Percentiles rank a stretch among this genome's conserved stretches.
Evolutionary conservation across 2,113 vertebrate genomes (phyloP).

Genomic region (Petrocephalus microphthalmus): DNA sequence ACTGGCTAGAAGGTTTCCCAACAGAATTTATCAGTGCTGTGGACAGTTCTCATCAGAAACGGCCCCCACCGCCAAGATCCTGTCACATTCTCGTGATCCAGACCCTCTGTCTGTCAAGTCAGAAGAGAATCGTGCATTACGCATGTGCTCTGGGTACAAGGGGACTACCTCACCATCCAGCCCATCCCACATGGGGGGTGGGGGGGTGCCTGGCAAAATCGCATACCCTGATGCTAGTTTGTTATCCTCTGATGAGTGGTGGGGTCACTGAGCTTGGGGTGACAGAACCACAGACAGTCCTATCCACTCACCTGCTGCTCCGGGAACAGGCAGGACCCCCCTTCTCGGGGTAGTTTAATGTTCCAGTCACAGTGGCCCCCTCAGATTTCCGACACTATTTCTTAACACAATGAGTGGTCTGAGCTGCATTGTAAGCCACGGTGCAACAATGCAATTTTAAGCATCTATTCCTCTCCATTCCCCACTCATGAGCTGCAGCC

Average conservation of each 20-base stretch:
- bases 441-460: neutral
- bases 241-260: neutral
- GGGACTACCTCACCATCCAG: neutral
- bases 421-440: neutral
- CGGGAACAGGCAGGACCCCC: neutral
- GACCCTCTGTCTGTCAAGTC: neutral
- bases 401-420: neutral
- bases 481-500: neutral
- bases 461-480: neutral
- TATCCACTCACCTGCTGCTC: neutral
- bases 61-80: neutral
- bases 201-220: neutral
- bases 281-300: neutral
- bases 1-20: neutral
- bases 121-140: constrained; percentile 7
- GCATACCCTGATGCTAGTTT: neutral
- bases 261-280: neutral
- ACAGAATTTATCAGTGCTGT: neutral
- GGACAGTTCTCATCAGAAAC: neutral
- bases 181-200: neutral
- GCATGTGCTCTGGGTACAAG: neutral
- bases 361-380: neutral
- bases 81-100: neutral
- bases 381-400: neutral
- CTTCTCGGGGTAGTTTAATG: too few relatives aligned